Evolutionary conservation across 2,888 invertebrate species (phyloP).

Genomic region (Leucophora obtusa): DNA sequence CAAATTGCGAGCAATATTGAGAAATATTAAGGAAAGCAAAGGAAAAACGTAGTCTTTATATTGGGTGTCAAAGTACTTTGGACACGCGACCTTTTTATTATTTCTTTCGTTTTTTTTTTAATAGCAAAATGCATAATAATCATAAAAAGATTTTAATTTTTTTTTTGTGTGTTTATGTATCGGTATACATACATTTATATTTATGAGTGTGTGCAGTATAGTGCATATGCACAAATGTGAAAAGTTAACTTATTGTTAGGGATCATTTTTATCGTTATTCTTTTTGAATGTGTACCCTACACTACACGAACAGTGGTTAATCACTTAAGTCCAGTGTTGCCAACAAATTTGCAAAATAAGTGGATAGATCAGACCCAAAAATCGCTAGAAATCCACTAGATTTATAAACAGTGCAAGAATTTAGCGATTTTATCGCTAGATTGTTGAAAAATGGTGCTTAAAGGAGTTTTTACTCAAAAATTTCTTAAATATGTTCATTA

Average conservation of each 20-base stretch:
- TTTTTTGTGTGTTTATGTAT: neutral
- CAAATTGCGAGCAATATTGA: constrained; percentile 6
- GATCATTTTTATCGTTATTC: constrained; percentile 26
- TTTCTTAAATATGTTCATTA: no score
- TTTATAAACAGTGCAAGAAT: no score
- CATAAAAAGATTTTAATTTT: neutral
- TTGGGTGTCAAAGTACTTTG: constrained; percentile 78
- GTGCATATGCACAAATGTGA: constrained; percentile 36
- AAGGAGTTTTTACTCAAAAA: no score
- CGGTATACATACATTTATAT: neutral
- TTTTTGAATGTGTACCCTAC: neutral
- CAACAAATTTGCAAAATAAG: no score
- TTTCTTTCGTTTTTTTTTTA: constrained; percentile 16
- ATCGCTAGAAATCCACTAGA: no score
- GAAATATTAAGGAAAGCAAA: constrained; percentile 60
- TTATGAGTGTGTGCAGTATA: constrained; percentile 26
- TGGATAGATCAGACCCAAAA: no score
- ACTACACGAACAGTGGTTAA: neutral
- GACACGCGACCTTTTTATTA: constrained; percentile 75
- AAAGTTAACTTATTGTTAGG: constrained; percentile 17
- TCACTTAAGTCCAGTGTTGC: neutral
- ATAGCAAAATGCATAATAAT: constrained; percentile 31
- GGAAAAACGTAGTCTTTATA: constrained; percentile 70
- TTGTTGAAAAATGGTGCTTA: no score
- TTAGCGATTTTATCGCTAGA: no score